Base-by-base conservation (phyloP, 2,888 invertebrate species). In the Drosophila macrospina region DNA sequence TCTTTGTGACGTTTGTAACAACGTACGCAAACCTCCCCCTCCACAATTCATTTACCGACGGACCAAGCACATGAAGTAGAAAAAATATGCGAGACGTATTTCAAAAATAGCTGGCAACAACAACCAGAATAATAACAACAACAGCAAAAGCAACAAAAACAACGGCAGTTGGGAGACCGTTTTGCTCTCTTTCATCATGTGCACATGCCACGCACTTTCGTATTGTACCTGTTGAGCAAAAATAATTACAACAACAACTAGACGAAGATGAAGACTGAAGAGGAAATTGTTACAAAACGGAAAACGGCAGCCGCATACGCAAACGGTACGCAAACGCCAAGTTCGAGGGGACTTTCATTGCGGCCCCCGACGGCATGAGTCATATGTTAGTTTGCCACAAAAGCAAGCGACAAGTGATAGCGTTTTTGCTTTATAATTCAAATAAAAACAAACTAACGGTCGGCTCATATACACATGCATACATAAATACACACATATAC, bases 171-270 rank as follows among this genome's bases (percentile, higher is more conserved):
- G 15, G 28, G 20, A 30, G 50, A 56, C 47, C 28, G 63, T 32
- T 64, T 66, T 62, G 61, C 48, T 64, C 60, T 61, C 54, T 45
- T 63, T 65, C 59, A 13, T 66, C 30, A 28, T 28, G 28, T 28
- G 28, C 28, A 28, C 28, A 28, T 28, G 28, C 28, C 28, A 65
- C 74, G 68, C 70, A 69, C 63, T 66, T 69, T 66, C 52, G 44
- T 45, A 62, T 74, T 75, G 69, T 85, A 85, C 85, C 85, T 85
- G 85, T 85, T 85, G 85, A 85, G 80, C 83, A 63, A 63, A 81
- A 68, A 71, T 69, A 81, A 78, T 71, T 77, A 63, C 71, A 81
- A 74, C 52, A 73, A 55, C 57, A 72, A 63, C 52, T 32, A 65
- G 28, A 59, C 62, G 42, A 45, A 56, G 20, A 11, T 39, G 24